A percentile compares a stretch with the other conserved stretches of the same genome.
phyloP scores from a whole-genome alignment of 2,113 vertebrate species.

The Podarcis muralis region DNA sequence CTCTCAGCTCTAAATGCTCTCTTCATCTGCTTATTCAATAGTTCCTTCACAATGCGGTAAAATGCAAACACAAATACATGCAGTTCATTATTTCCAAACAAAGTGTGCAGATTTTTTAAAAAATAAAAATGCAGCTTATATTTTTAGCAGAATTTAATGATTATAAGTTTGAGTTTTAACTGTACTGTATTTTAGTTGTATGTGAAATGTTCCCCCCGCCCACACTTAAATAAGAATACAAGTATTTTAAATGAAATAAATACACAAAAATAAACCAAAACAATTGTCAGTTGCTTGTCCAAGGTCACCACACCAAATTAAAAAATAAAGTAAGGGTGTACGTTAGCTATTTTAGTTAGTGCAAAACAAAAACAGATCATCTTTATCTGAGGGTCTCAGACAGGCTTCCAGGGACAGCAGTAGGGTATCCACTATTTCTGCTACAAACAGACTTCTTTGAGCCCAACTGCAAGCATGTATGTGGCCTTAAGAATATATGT shows the following conservation, averaged over 20 bases:
- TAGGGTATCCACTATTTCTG: too few species aligned
- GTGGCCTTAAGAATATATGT: not conserved
- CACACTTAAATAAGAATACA: too few species aligned
- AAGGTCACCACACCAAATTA: not conserved
- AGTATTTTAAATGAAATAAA: too few species aligned
- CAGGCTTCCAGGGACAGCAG: too few species aligned
- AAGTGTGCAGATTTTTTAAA: not conserved
- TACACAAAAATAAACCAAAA: not conserved
- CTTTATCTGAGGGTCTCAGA: too few species aligned
- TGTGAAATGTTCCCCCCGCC: too few species aligned
- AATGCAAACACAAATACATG: not conserved
- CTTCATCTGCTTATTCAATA: not conserved
- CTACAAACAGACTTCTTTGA: not conserved
- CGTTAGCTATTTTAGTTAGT: not conserved
- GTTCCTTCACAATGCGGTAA: not conserved
- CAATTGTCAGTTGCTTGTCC: not conserved
- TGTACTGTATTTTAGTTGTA: too few species aligned
- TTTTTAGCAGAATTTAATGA: too few species aligned
- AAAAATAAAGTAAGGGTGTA: not conserved
- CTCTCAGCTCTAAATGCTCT: not conserved
- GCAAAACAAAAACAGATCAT: not conserved
- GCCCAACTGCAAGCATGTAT: too few species aligned
- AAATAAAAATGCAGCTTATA: too few species aligned
- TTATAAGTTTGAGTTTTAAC: too few species aligned
- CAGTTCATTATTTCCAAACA: accelerated